Evolutionary conservation across 2,797 vertebrate species (phyloP), one percentile per base, ranked within the genome.

Genomic region (Acrossocheilus wenchowensis): DNA sequence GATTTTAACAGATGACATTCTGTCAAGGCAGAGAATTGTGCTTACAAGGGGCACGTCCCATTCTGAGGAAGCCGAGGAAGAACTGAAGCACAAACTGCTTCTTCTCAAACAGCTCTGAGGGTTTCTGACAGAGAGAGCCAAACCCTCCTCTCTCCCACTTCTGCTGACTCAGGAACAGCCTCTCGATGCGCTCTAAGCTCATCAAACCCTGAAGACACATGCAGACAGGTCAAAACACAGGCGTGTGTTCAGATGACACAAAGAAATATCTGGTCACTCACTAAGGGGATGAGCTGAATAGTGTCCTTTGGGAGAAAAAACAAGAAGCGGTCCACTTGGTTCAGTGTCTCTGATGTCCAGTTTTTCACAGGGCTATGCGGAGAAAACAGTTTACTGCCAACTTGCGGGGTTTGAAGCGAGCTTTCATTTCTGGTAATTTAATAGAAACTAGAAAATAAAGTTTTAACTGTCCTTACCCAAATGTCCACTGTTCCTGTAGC

Each of bases 41-140:
- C 95, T 94, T 88, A 96, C 95, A 34, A 89, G 92, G 88, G 3
- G 14, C 7, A 34, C 26, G 77, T 34, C 86, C 87, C 2, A 90
- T 71, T 89, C 71, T 93, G 81, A 95, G 93, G 90, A 94, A 95
- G 48, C 95, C 95, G 72, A 95, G 88, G 86, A 95, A 96, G 86
- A 93, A 94, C 92, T 96, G 95, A 17, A 96, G 92, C 41, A 95
- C 89, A 87, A 94, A 95, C 91, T 95, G 94, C 84, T 95, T 92
- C 78, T 88, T 95, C 60, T 90, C 84, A 85, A 95, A 95, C 66
- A 94, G 45, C 0, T 2, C 77, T 10, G 64, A 52, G 6, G 8
- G 15, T 5, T 50, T 41, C 26, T 72, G 82, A 80, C 96, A 96
- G 88, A 89, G 83, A n/a, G 39, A 68, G 34, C 95, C 96, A 48